These are phyloP conservation scores for Margaritifera margaritifera DNA, from an alignment of 2,888 invertebrate genomes.

Conservation along the genomic window DNA sequence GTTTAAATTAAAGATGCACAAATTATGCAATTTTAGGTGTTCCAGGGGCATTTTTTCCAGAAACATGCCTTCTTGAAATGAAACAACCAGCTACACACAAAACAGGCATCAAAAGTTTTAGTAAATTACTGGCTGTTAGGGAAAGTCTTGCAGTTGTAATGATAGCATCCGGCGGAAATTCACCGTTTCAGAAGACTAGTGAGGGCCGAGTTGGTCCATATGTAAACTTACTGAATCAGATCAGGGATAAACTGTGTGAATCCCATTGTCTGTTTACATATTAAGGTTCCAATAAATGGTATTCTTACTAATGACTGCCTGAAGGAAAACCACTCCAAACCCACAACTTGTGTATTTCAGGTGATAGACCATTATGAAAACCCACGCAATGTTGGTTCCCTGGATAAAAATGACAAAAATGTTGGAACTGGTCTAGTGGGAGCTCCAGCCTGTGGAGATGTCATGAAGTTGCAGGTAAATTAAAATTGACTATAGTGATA, in stretches of 20 bases:
- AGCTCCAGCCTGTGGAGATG: slow-evolving; percentile 99
- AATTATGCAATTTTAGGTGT: no score
- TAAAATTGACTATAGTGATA: neutral
- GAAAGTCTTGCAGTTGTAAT: no score
- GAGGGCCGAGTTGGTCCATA: no score
- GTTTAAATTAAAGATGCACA: no score
- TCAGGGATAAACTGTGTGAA: neutral
- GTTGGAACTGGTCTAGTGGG: slow-evolving; percentile 99
- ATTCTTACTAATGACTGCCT: neutral
- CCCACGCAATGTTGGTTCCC: slow-evolving; percentile 96
- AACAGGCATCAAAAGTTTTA: no score
- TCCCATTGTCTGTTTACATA: neutral
- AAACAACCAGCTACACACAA: no score
- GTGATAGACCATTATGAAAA: slow-evolving; percentile 99
- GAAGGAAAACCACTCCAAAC: neutral
- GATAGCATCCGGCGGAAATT: no score
- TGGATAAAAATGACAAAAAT: slow-evolving; percentile 92
- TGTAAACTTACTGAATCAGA: neutral
- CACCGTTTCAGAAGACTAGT: no score
- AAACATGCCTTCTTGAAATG: no score
- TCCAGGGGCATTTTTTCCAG: no score
- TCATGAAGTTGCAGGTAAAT: slow-evolving; percentile 94
- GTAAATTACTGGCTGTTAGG: no score
- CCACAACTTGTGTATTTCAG: slow-evolving; percentile 73
- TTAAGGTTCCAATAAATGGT: neutral